Conservation (phyloP, 2,797 vertebrate species). For the Sebastes melanostomus region DNA sequence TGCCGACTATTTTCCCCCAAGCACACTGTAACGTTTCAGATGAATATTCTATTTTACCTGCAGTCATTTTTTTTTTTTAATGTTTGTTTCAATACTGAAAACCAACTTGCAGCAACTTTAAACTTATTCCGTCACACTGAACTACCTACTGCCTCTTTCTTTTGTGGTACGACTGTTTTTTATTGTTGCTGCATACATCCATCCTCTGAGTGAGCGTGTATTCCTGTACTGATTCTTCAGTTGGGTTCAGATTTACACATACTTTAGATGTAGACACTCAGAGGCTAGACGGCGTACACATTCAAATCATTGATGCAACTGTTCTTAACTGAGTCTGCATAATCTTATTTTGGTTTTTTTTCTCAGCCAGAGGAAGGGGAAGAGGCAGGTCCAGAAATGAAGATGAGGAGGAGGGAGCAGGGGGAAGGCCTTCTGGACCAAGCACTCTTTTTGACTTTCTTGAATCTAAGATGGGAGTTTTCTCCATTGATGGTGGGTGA, state of each 20-base stretch:
- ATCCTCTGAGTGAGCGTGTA: not conserved
- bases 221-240: not conserved
- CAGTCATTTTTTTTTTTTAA: slow-evolving; percentile 7
- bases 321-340: not conserved
- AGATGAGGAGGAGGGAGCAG: slow-evolving; percentile 91
- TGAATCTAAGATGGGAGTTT: slow-evolving; percentile 97
- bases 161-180: not conserved
- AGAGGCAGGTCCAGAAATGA: slow-evolving; percentile 89
- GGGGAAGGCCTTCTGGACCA: slow-evolving; percentile 93
- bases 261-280: not conserved
- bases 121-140: slow-evolving; percentile 15
- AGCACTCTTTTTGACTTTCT: slow-evolving; percentile 99
- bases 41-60: slow-evolving; percentile 25
- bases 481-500: slow-evolving; percentile 90
- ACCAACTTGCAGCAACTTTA: slow-evolving; percentile 15
- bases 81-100: slow-evolving; percentile 38
- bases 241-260: not conserved
- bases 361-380: slow-evolving; percentile 89
- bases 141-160: not conserved
- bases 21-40: slow-evolving; percentile 28
- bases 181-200: not conserved
- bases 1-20: slow-evolving; percentile 3
- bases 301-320: slow-evolving; percentile 1
- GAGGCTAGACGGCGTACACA: not conserved
- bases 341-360: slow-evolving; percentile 28